phyloP scores from a whole-genome alignment of 2,888 invertebrate genomes.

The Nephrocerus scutellatus region DNA sequence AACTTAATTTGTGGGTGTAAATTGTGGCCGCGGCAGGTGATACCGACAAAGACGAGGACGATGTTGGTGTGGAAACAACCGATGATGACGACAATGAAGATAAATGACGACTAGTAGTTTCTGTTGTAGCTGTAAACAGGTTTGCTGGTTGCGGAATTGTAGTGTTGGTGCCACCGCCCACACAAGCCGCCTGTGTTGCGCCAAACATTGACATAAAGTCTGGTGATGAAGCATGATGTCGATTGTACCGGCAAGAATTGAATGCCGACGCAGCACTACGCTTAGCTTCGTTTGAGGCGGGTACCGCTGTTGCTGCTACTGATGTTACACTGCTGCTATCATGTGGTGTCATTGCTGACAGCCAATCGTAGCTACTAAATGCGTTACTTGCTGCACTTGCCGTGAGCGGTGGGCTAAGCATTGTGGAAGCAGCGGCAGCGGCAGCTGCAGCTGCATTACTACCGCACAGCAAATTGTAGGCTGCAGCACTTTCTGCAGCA shows the following conservation, averaged over 20 bases:
- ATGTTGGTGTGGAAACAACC: constrained; percentile 22
- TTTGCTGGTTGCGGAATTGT: constrained; percentile 14
- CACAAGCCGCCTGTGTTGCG: constrained; percentile 12
- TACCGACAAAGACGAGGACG: constrained; percentile 26
- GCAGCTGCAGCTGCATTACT: constrained; percentile 31
- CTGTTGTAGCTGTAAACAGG: constrained; percentile 7
- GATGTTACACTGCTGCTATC: constrained; percentile 23
- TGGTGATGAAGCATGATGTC: constrained; percentile 24
- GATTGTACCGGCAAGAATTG: constrained; percentile 21
- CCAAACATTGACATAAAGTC: constrained; percentile 30
- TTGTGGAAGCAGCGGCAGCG: constrained; percentile 39
- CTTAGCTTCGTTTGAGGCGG: constrained; percentile 3
- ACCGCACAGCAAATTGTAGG: constrained; percentile 26
- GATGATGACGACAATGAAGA: constrained; percentile 27
- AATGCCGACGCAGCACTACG: constrained; percentile 8
- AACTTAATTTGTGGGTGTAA: too few species aligned
- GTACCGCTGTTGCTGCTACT: constrained; percentile 12
- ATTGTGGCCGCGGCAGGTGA: constrained; percentile 14
- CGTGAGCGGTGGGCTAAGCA: constrained; percentile 42
- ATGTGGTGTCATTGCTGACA: constrained; percentile 30
- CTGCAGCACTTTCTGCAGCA: constrained; percentile 40
- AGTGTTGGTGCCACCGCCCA: constrained; percentile 30
- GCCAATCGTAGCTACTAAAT: constrained; percentile 26
- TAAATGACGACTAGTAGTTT: too few species aligned
- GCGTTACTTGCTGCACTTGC: constrained; percentile 25